Percentiles rank a stretch among this genome's conserved stretches.
Evolutionary conservation across 2,797 vertebrate genomes (phyloP).

Genomic region (Novumbra hubbsi): DNA sequence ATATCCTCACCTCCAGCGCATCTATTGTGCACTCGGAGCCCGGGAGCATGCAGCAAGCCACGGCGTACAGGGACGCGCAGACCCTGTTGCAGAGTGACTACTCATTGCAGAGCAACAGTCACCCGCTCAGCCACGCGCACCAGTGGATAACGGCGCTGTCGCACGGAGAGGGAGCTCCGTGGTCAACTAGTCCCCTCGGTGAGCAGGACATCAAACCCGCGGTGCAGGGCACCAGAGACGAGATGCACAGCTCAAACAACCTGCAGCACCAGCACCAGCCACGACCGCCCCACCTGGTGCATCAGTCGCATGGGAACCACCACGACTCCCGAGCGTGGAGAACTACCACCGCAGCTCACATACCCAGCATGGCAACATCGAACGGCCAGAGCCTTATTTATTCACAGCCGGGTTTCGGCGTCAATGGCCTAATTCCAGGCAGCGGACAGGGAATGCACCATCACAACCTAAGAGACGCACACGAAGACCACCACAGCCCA

Average conservation of each 20-base stretch:
- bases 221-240: constrained; percentile 86
- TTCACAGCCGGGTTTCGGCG: constrained; percentile 85
- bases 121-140: constrained; percentile 96
- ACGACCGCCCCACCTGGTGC: constrained; percentile 88
- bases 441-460: constrained; percentile 85
- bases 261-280: constrained; percentile 85
- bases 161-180: constrained; percentile 89
- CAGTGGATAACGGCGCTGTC: constrained; percentile 97
- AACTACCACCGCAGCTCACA: constrained; percentile 84
- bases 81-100: constrained; percentile 95
- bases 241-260: constrained; percentile 82
- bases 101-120: constrained; percentile 92
- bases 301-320: constrained; percentile 87
- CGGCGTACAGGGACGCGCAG: constrained; percentile 92
- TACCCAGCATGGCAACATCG: constrained; percentile 88
- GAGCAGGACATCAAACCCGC: constrained; percentile 95
- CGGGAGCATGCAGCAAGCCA: constrained; percentile 91
- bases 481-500: constrained; percentile 85
- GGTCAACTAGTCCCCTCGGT: constrained; percentile 87
- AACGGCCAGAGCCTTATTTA: constrained; percentile 89
- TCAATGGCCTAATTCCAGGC: constrained; percentile 88
- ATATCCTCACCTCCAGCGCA: constrained; percentile 93
- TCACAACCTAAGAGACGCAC: constrained; percentile 81
- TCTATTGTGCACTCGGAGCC: constrained; percentile 94
- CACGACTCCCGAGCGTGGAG: constrained; percentile 86